A percentile compares a stretch with the other conserved stretches of the same genome.
phyloP scores from a whole-genome alignment of 1,140 invertebrate genomes.

The Achatina immaculata region DNA sequence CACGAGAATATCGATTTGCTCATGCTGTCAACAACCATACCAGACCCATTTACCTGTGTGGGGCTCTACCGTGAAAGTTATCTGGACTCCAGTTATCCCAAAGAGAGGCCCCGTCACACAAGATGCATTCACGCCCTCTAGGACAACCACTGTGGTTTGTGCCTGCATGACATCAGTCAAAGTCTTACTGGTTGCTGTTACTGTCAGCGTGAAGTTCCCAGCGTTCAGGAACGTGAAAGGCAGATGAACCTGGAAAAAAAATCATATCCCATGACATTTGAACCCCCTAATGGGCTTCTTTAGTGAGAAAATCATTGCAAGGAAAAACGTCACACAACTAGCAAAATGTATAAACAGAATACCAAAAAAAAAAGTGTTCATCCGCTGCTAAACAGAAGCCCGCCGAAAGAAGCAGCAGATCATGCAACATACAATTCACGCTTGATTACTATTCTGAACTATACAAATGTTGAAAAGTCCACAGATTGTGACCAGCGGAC shows the following conservation, averaged over 20 bases:
- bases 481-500: too few species aligned
- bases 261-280: background rate
- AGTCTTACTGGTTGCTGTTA: conserved; percentile 15
- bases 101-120: conserved; percentile 42
- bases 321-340: too few species aligned
- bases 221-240: conserved; percentile 40
- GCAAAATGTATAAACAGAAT: too few species aligned
- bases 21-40: background rate
- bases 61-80: conserved; percentile 38
- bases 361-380: too few species aligned
- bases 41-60: conserved; percentile 20
- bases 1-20: too few species aligned
- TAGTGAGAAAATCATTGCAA: too few species aligned
- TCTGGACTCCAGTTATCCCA: conserved; percentile 19
- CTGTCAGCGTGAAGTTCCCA: conserved; percentile 37
- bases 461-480: too few species aligned
- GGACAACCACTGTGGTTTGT: conserved; percentile 39
- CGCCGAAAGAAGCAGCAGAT: too few species aligned
- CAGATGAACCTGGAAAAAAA: conserved; percentile 27
- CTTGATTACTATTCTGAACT: too few species aligned
- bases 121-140: conserved; percentile 52
- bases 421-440: too few species aligned
- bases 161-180: background rate
- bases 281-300: too few species aligned
- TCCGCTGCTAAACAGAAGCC: too few species aligned